Evolutionary conservation across 2,113 vertebrate species (phyloP).

Genomic region (Xiphorhynchus elegans): DNA sequence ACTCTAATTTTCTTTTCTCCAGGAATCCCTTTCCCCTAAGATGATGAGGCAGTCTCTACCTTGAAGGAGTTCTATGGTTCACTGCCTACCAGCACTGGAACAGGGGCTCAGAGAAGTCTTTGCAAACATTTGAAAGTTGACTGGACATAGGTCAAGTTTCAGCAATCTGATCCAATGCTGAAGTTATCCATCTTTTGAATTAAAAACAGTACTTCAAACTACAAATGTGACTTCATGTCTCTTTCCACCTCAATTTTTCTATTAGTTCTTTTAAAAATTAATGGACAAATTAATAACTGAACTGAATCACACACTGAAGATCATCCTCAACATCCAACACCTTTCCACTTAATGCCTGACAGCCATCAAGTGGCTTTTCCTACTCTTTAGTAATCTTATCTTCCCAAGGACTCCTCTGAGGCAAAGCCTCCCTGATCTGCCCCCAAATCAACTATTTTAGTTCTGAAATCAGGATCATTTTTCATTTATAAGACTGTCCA

Average conservation of each 20-base stretch:
- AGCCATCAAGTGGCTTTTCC: not conserved
- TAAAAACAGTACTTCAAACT: not conserved
- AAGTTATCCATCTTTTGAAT: not conserved
- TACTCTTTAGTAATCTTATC: not conserved
- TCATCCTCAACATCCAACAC: not conserved
- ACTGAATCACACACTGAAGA: not conserved
- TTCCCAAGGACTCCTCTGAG: not conserved
- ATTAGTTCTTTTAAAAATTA: not conserved
- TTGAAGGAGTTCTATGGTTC: not conserved
- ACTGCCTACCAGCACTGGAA: not conserved
- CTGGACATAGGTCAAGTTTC: not conserved
- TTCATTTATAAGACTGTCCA: not conserved
- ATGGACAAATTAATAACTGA: not conserved
- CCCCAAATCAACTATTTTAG: not conserved
- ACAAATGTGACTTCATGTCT: not conserved
- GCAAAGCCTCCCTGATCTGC: not conserved
- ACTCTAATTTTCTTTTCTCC: not conserved
- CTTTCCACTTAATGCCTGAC: not conserved
- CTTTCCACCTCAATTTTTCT: not conserved
- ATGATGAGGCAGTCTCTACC: not conserved
- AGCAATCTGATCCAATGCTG: not conserved
- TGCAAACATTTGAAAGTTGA: not conserved
- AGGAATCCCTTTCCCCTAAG: not conserved
- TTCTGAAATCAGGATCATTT: not conserved
- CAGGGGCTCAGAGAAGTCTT: not conserved